These are phyloP conservation scores for Horisme vitalbata DNA, from an alignment of 2,888 invertebrate species.

Conservation along the genomic window DNA sequence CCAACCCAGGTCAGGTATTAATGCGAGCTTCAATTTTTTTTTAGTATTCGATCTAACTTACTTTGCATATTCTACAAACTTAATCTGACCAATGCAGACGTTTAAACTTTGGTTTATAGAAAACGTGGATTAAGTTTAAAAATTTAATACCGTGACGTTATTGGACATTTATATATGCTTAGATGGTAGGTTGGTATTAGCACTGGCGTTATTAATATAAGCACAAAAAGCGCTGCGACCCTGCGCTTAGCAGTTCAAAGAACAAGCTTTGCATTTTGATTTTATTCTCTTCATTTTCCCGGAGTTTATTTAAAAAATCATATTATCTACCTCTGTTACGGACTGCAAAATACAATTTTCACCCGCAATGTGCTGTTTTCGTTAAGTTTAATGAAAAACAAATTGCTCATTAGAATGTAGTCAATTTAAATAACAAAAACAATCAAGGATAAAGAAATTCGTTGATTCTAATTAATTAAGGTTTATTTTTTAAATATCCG, in stretches of 20 bases:
- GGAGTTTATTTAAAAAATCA: slow-evolving; percentile 14
- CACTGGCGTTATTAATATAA: slow-evolving; percentile 17
- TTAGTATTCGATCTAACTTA: no score
- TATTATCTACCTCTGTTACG: slow-evolving; percentile 22
- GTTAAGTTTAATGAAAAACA: slow-evolving; percentile 22
- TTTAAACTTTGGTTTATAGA: no score
- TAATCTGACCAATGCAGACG: no score
- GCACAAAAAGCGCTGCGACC: slow-evolving; percentile 16
- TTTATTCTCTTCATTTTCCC: slow-evolving; percentile 13
- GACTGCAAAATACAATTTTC: neutral
- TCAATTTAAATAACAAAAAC: slow-evolving; percentile 44
- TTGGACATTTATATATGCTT: no score
- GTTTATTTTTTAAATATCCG: slow-evolving; percentile 36
- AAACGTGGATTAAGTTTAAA: no score
- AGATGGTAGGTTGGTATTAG: neutral
- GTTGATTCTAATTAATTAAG: slow-evolving; percentile 37
- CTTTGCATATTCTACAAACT: no score
- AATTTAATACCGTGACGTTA: no score
- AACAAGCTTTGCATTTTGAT: slow-evolving; percentile 19
- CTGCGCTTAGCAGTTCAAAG: slow-evolving; percentile 16
- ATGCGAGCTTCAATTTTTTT: no score
- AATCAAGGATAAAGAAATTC: slow-evolving; percentile 38
- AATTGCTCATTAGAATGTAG: slow-evolving; percentile 35
- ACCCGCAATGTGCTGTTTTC: slow-evolving; percentile 7
- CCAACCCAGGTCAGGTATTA: no score